Base-by-base conservation (phyloP, 1,140 invertebrate species). In the Acromyrmex charruanus region DNA sequence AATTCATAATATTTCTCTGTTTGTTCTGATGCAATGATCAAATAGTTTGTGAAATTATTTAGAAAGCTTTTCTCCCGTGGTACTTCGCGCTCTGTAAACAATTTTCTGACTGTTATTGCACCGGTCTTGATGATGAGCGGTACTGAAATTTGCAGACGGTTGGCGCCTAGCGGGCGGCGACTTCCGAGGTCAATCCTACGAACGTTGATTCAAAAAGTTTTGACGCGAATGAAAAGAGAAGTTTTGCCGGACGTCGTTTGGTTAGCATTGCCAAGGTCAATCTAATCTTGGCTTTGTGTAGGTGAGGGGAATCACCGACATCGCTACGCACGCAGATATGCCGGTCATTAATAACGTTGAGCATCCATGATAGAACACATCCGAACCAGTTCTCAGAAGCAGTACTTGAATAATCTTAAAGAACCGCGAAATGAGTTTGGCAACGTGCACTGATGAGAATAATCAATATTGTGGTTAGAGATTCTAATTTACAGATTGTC, bases 191-290 rank as follows among this genome's bases (percentile, higher is more conserved):
- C 82, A 61, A 7, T 58, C n/a, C 39, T 80, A 31, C 14, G 58
- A 44, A 72, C 51, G 77, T 55, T 63, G 18, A 53, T 31, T 72
- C n/a, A 66, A 51, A 55, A 51, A 44, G 71, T 87, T 85, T 87
- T 77, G 31, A 72, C 72, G 75, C 72, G 71, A 82, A 85, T 68
- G 31, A 87, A 77, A 85, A n/a, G 31, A 61, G 66, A 69, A 69
- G 66, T 69, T 69, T 49, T 39, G 68, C 58, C 39, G 35, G 5
- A 44, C 44, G 71, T 28, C 16, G 21, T 4, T 31, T 31, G 68
- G 55, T 77, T 66, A 16, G 71, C 87, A 87, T 72, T 77, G 84
- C 65, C 87, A 91, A 91, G 89, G 87, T 84, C 89, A 85, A 80
- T 91, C 84, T 88, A 91, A 91, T 87, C 77, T 74, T 88, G 86